These are phyloP conservation scores for Scelioninae gen. 1 DNA, from an alignment of 2,888 invertebrate species.

Conservation along the genomic window DNA sequence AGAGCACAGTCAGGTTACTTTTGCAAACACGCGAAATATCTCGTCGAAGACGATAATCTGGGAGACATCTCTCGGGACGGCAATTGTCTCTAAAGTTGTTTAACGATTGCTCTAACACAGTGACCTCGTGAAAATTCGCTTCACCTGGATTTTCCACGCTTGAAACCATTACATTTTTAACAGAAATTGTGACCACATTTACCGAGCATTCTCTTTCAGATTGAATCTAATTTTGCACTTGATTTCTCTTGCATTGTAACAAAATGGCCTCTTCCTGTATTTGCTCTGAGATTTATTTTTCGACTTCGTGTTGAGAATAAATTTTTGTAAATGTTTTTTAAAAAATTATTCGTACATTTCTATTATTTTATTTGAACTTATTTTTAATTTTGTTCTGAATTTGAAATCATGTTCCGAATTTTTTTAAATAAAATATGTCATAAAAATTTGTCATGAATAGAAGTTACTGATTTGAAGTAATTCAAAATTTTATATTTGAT, in stretches of 20 bases:
- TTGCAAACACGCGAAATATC: constrained; percentile 23
- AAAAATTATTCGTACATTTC: no score
- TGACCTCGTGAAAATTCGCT: constrained; percentile 29
- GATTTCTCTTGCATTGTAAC: not conserved
- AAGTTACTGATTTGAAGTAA: no score
- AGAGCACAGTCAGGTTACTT: constrained; percentile 1
- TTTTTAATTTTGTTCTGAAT: no score
- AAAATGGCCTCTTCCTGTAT: not conserved
- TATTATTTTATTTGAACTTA: no score
- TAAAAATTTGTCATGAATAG: no score
- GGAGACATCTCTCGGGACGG: constrained; percentile 23
- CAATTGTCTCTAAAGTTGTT: constrained; percentile 27
- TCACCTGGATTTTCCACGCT: constrained; percentile 6
- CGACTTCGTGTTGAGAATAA: no score
- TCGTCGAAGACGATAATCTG: constrained; percentile 23
- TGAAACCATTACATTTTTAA: constrained; percentile 16
- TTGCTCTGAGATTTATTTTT: no score
- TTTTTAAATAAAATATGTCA: no score
- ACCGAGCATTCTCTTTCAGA: not conserved
- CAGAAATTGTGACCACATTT: not conserved
- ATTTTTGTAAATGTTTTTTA: no score
- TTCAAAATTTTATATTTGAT: no score
- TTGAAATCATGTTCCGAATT: no score
- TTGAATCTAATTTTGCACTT: not conserved
- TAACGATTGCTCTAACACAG: constrained; percentile 17